Conservation (phyloP, 2,888 invertebrate genomes). For the Bruchidius siliquastri region DNA sequence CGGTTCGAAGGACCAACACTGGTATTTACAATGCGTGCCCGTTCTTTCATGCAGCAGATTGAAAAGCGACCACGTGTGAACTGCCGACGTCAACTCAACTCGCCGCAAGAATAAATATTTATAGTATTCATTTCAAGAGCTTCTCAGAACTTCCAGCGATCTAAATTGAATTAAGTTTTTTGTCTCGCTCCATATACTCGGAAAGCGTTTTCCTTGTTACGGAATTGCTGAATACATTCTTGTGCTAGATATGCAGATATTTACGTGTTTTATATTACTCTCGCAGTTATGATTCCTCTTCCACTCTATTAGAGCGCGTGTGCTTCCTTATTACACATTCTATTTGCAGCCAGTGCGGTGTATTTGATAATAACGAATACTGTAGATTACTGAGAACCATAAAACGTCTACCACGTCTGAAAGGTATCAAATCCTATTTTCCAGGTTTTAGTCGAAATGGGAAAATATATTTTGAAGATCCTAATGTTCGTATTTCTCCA, state of each 20-base stretch:
- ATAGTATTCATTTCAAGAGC: neutral
- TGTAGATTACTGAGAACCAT: too few relatives aligned
- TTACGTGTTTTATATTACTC: neutral
- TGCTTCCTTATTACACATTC: too few relatives aligned
- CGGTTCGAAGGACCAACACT: too few relatives aligned
- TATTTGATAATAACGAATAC: too few relatives aligned
- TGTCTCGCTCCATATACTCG: neutral
- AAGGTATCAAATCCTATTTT: too few relatives aligned
- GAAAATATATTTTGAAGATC: too few relatives aligned
- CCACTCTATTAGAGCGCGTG: too few relatives aligned
- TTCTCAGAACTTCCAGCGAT: neutral
- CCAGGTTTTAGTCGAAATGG: too few relatives aligned
- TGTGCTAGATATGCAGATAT: neutral
- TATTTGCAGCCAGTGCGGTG: too few relatives aligned
- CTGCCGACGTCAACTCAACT: neutral
- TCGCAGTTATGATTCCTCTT: neutral
- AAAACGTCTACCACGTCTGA: too few relatives aligned
- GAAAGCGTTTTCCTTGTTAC: neutral
- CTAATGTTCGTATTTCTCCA: too few relatives aligned
- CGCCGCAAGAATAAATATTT: neutral
- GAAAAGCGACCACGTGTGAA: neutral
- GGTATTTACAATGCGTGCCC: neutral
- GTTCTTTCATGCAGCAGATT: neutral
- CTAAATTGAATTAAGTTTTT: neutral
- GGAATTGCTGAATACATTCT: neutral